Evolutionary conservation across 1,140 invertebrate species (phyloP), one percentile per base, ranked within the genome.

Genomic region (Drosophila auraria): DNA sequence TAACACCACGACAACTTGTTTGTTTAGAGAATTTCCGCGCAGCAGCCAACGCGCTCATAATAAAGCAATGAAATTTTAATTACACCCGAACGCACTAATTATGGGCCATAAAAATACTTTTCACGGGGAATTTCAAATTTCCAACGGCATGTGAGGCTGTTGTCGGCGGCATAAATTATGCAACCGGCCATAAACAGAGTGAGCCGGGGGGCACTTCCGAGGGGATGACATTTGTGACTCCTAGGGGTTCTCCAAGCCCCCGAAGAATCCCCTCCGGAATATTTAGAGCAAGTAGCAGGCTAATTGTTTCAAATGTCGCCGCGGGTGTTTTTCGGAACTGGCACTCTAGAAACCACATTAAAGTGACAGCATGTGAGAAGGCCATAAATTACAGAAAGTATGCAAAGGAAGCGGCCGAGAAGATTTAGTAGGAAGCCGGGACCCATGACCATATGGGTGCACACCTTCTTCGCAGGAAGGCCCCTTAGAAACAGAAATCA

Each of bases 301-400:
- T 89, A 89, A 89, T 90, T 89, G 84, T 79, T 90, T 90, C 82
- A 71, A 89, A 82, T 90, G 78, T 84, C 86, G 64, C 84, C 60
- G 61, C 78, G 86, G 86, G 82, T 79, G 86, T 65, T 76, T 56
- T 25, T 36, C 45, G 44, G 54, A 9, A 45, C 45, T 50, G 83
- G 49, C 79, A 86, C 86, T 89, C 82, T 90, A 49, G 77, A 90
- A 91, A 91, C 87, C 87, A 91, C 87, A 91, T 91, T 87, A 91
- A 92, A 91, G 20, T 81, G 90, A 83, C 90, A 92, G 82, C 90
- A 91, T 91, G 90, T 90, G 90, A 86, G 82, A 90, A 87, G 70
- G 80, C 71, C 82, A 91, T 91, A 92, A 91, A 91, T 91, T 87
- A 86, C 14, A n/a, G 50, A 71, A 25, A 54, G 65, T 59, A 64